A percentile compares a stretch with the other conserved stretches of the same genome.
These are phyloP conservation scores for Aspidiotus destructor DNA, from an alignment of 2,888 invertebrate genomes.

Conservation along the genomic window DNA sequence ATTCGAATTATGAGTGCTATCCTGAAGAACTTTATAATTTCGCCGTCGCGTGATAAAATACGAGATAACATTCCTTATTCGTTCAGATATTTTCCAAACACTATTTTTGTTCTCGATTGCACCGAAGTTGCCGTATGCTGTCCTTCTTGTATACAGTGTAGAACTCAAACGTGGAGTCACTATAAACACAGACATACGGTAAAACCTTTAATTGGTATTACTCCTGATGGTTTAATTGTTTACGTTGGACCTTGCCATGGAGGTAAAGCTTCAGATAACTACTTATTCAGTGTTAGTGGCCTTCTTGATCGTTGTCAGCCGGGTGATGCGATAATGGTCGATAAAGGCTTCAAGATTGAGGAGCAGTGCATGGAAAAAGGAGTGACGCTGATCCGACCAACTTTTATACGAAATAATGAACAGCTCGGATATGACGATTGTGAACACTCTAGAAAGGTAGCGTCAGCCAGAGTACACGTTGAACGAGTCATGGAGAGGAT, in stretches of 20 bases:
- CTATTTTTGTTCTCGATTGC: neutral
- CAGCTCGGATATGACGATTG: neutral
- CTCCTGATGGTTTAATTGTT: neutral
- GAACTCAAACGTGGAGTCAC: neutral
- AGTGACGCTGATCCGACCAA: neutral
- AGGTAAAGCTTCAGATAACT: constrained; percentile 9
- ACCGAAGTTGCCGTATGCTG: neutral
- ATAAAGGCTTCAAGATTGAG: neutral
- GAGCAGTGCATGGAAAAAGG: neutral
- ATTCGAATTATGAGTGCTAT: too few relatives aligned
- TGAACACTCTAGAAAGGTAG: constrained; percentile 6
- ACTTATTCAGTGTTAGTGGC: neutral
- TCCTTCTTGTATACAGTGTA: neutral
- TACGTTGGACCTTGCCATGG: constrained; percentile 8
- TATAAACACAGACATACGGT: constrained; percentile 5
- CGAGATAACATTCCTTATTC: neutral
- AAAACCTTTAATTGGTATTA: constrained; percentile 11
- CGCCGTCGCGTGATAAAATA: too few relatives aligned
- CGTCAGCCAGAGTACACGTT: neutral
- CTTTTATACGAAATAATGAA: neutral
- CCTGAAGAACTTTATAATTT: too few relatives aligned
- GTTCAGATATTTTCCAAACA: neutral
- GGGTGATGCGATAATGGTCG: neutral
- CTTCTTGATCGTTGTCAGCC: neutral
- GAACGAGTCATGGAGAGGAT: neutral